These are phyloP conservation scores for Neopelma chrysocephalum DNA, from an alignment of 2,797 vertebrate genomes.

Conservation along the genomic window DNA sequence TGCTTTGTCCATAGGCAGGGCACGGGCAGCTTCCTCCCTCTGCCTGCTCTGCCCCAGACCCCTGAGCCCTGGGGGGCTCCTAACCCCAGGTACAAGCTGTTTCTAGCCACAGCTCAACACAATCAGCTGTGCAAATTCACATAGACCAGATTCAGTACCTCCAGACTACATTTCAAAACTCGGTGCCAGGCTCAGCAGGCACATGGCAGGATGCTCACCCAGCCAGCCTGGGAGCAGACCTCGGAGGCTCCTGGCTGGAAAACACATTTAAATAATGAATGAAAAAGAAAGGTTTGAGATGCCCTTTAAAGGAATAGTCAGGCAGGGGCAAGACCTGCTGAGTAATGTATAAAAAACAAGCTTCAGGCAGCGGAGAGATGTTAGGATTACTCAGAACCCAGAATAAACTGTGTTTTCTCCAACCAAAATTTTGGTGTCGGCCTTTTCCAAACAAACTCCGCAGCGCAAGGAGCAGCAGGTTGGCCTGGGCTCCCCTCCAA, in stretches of 20 bases:
- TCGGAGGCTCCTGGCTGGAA: not conserved
- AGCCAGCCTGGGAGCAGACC: not conserved
- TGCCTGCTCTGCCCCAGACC: not conserved
- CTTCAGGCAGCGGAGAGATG: constrained; percentile 56
- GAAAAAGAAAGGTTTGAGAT: constrained; percentile 41
- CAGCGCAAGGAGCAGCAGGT: not conserved
- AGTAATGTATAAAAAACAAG: constrained; percentile 64
- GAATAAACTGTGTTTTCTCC: constrained; percentile 56
- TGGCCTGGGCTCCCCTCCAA: not conserved
- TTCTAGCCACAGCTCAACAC: not conserved
- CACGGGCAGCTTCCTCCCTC: not conserved
- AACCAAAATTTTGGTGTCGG: constrained; percentile 16
- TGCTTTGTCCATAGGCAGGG: not conserved
- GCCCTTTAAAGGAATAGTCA: constrained; percentile 70
- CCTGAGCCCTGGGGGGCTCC: not conserved
- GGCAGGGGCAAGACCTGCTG: constrained; percentile 61
- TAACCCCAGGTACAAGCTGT: not conserved
- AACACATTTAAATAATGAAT: constrained; percentile 28
- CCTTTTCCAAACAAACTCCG: constrained; percentile 52
- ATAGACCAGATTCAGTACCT: not conserved
- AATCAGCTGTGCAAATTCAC: not conserved
- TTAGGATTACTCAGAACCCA: constrained; percentile 64
- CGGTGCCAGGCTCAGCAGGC: not conserved
- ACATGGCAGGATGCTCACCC: not conserved
- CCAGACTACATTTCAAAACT: not conserved